Evolutionary conservation across 2,888 invertebrate species (phyloP).

Genomic region (Phortica magna): DNA sequence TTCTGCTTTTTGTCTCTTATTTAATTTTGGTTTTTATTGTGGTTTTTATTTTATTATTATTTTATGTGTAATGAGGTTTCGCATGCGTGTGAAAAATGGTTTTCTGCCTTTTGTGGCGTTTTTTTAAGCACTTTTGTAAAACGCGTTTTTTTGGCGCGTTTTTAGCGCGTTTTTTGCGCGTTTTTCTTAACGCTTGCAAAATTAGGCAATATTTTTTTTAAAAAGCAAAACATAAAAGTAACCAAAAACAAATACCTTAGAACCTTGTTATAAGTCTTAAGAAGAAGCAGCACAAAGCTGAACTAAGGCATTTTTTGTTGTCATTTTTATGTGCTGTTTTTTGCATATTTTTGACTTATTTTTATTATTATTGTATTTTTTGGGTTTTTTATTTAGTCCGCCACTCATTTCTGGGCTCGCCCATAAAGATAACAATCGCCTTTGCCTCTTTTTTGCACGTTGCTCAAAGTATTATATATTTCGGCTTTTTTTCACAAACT

Average conservation of each 20-base stretch:
- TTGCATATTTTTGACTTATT: not conserved
- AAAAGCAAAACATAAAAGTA: too few relatives aligned
- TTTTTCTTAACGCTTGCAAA: too few relatives aligned
- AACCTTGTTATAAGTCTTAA: too few relatives aligned
- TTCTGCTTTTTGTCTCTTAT: too few relatives aligned
- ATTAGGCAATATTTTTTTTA: too few relatives aligned
- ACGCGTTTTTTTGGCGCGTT: too few relatives aligned
- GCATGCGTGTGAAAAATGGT: not conserved
- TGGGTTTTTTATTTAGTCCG: not conserved
- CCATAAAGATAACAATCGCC: conserved; percentile 24
- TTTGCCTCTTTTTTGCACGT: conserved; percentile 3
- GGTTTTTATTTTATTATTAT: not conserved
- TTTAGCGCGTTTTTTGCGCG: too few relatives aligned
- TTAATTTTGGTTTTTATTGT: not conserved
- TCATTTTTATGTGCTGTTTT: not conserved
- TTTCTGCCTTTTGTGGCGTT: not conserved
- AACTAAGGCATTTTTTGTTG: not conserved
- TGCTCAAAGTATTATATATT: not conserved
- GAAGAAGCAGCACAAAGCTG: not conserved
- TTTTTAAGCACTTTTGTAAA: too few relatives aligned
- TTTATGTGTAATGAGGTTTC: not conserved
- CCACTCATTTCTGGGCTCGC: conserved; percentile 12
- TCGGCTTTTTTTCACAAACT: not conserved
- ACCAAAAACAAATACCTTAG: too few relatives aligned
- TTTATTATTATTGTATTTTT: not conserved